Base-by-base conservation (phyloP, 2,797 vertebrate species). In the Pipistrellus kuhlii region DNA sequence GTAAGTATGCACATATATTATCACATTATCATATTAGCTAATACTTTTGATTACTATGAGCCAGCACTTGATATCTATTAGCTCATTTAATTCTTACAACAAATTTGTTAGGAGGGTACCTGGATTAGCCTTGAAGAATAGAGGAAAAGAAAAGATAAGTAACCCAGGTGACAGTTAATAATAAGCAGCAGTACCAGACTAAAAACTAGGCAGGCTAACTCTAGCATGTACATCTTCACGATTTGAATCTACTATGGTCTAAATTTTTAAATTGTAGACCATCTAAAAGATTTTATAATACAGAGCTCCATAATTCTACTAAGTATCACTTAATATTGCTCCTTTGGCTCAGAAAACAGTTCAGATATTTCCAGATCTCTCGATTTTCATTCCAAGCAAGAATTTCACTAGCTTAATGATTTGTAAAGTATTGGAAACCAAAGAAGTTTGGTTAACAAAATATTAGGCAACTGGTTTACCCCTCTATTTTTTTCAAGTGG, bases 241-340 rank as follows among this genome's bases (percentile, higher is more conserved):
- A 23, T n/a, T 77, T 81, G 14, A 27, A 5, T 76, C 9, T 32
- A 17, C 18, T 27, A 17, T 4, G 5, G 59, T 62, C 59, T 3
- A 35, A 80, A 38, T 15, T 78, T 84, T 35, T 41, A 41, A 57
- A 81, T 57, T 89, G 41, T 46, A 48, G n/a, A 62, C 35, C n/a
- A 75, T 57, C 27, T 78, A 64, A 73, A 80, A 88, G 38, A 71
- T 5, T 72, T 72, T 44, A 46, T 35, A 32, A 18, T 35, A 25
- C 8, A 38, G 17, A 38, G 2, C 71, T 62, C 25, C n/a, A 48
- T 77, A 69, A 41, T 35, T 41, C 23, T 64, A 85, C 15, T 25
- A 44, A 85, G 0, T 32, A 25, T 53, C 12, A 93, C 38, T 76
- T 55, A 64, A 7, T 62, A 88, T 84, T 92, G 95, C 80, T 93